Base-by-base conservation (phyloP, 2,888 invertebrate genomes). In the Lamellibrachia satsuma region DNA sequence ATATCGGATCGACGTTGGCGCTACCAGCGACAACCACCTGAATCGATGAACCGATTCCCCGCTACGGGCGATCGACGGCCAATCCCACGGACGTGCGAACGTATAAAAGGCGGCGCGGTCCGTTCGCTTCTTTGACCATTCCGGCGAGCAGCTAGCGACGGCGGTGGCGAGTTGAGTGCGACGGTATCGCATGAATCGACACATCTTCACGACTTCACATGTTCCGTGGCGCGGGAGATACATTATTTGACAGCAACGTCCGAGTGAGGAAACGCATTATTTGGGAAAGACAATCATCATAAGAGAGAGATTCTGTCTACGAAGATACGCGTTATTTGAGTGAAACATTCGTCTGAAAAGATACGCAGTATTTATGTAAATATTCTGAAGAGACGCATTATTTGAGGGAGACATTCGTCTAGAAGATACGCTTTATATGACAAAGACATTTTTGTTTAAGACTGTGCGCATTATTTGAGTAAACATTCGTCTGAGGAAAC, bases 81-180 rank as follows among this genome's bases (percentile, higher is more conserved):
- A 75, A 75, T 75, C 75, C 75, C 22, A 75, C 75, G 15, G 75
- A 75, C 75, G 75, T 75, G n/a, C 75, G 15, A n/a, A n/a, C 75
- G 75, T 75, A 75, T 75, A 75, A 75, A 75, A 75, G 75, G 75
- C 75, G 75, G 75, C 75, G 75, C 75, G 22, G 75, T 75, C 75
- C 75, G n/a, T 75, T 75, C n/a, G 75, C n/a, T 75, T 75, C 75
- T 75, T 75, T 75, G 75, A 75, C 75, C 75, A 75, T 22, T 75
- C 75, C 75, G 22, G 75, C 75, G 75, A 75, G n/a, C 75, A 75
- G 75, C 75, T 11, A 75, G 22, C 75, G 22, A n/a, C 75, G 22
- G 75, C 22, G 75, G 75, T n/a, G n/a, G 75, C 75, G 75, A 75
- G 75, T 75, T n/a, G 75, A 11, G 22, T 75, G 75, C 75, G 75